Conservation (phyloP, 1,140 invertebrate genomes). For the Myzus persicae region DNA sequence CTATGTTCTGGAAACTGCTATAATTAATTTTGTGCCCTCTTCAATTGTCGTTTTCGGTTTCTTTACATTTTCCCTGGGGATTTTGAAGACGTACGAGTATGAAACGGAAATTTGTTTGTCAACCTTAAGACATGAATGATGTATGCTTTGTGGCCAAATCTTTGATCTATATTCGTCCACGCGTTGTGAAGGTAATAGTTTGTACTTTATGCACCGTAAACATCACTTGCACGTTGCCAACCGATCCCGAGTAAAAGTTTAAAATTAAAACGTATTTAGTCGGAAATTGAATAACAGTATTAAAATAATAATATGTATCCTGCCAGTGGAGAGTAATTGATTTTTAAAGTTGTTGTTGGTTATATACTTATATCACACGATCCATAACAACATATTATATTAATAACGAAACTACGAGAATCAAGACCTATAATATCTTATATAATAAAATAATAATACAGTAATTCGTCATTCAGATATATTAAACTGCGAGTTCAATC, state of each 20-base stretch:
- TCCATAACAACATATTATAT: neutral
- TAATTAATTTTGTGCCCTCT: neutral
- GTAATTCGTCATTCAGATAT: too few species aligned
- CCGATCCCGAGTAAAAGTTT: neutral
- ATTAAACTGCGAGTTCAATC: too few species aligned
- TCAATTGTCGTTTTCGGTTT: neutral
- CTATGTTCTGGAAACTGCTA: neutral
- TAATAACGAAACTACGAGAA: neutral
- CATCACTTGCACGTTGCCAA: neutral
- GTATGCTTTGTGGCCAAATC: neutral
- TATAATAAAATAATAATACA: neutral
- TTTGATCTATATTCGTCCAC: neutral
- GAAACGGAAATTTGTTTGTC: neutral
- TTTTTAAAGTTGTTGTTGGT: neutral
- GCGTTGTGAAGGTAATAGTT: neutral
- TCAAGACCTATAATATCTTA: too few species aligned
- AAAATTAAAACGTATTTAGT: neutral
- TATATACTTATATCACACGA: neutral
- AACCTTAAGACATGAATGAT: neutral
- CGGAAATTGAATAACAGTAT: neutral
- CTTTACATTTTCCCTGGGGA: neutral
- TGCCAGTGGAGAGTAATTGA: neutral
- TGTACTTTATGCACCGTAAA: neutral
- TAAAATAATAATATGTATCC: neutral
- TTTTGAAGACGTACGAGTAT: neutral